phyloP scores from a whole-genome alignment of 2,888 invertebrate species.

The Crepidodera aurea region DNA sequence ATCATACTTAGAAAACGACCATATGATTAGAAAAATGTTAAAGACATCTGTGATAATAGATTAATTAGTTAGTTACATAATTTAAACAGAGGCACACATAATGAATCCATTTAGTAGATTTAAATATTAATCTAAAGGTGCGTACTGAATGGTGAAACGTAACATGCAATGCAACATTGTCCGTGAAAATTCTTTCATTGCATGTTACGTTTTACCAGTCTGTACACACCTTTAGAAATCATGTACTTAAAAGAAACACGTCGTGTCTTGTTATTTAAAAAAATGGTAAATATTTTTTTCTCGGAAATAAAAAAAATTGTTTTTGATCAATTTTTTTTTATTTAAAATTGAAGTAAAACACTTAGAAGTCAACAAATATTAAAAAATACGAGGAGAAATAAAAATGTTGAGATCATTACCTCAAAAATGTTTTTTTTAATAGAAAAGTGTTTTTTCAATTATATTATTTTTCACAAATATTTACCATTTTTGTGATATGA shows the following conservation, averaged over 20 bases:
- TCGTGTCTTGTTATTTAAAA: not conserved
- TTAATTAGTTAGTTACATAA: conserved; percentile 21
- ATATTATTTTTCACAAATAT: not conserved
- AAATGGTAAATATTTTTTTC: not conserved
- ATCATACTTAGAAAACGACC: not conserved
- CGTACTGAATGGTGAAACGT: no score
- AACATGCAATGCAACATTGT: no score
- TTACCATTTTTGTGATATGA: not conserved
- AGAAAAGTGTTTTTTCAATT: no score
- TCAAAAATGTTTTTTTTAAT: no score
- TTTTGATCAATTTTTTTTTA: no score
- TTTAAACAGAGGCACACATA: conserved; percentile 1
- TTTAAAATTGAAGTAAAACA: no score
- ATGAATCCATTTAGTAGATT: not conserved
- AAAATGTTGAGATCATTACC: no score
- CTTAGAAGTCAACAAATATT: no score
- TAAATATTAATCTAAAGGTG: conserved; percentile 2
- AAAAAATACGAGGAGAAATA: no score
- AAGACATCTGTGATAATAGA: conserved; percentile 24
- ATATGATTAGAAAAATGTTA: not conserved
- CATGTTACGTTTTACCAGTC: no score
- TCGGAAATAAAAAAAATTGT: no score
- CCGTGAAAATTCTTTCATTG: no score
- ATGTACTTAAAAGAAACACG: conserved; percentile 9
- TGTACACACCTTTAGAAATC: conserved; percentile 2